Conservation (phyloP, 2,888 invertebrate genomes). For the Linhomoeus sp. region DNA sequence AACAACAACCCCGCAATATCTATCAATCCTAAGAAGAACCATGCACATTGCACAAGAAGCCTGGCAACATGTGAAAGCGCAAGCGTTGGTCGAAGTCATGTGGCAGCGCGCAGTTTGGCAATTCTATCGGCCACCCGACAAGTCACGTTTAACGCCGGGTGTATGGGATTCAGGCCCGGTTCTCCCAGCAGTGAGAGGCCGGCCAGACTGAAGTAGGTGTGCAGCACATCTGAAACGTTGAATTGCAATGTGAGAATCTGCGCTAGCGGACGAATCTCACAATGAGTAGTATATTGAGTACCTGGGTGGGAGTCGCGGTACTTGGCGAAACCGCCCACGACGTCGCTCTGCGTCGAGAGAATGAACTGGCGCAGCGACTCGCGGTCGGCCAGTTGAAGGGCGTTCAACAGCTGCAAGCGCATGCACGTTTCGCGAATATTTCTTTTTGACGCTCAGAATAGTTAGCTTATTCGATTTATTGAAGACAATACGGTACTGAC, state of each 20-base stretch:
- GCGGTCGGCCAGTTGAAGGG: conserved; percentile 47
- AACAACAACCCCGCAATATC: no score
- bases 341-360: conserved; percentile 59
- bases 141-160: no score
- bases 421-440: neutral
- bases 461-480: no score
- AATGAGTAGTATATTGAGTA: conserved; percentile 9
- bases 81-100: no score
- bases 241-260: neutral
- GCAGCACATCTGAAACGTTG: conserved; percentile 69
- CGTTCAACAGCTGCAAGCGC: conserved; percentile 44
- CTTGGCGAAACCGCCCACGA: conserved; percentile 69
- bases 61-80: no score
- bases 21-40: no score
- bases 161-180: conserved; percentile 48
- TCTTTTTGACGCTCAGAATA: no score
- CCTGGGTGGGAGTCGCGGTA: conserved; percentile 55
- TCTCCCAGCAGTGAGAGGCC: conserved; percentile 60
- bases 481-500: conserved; percentile 20
- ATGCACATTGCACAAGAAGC: no score
- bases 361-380: conserved; percentile 52
- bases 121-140: no score
- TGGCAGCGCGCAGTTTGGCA: no score
- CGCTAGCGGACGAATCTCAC: no score
- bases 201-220: conserved; percentile 66